Evolutionary conservation across 2,797 vertebrate species (phyloP).

Genomic region (Anas bernieri): DNA sequence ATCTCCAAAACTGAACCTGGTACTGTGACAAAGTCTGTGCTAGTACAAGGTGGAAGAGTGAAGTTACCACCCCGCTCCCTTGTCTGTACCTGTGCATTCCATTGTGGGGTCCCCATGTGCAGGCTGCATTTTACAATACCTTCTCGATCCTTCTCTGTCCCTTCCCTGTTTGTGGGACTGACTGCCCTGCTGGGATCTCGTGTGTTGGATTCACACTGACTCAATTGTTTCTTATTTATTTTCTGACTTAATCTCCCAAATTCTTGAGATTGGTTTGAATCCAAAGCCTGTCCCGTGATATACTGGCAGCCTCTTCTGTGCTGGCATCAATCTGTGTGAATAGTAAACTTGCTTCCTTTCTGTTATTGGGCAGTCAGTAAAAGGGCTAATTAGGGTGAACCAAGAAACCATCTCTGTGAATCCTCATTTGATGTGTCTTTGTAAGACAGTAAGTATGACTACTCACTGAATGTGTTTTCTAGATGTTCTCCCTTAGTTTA

Average conservation of each 20-base stretch:
- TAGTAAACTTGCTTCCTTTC: background rate
- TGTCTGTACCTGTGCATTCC: background rate
- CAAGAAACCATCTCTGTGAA: background rate
- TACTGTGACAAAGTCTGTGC: background rate
- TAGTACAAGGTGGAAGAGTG: background rate
- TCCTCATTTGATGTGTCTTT: background rate
- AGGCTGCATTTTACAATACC: background rate
- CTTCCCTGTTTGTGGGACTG: background rate
- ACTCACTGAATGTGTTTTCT: background rate
- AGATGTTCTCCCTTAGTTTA: background rate
- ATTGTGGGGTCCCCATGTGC: background rate
- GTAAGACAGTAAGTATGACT: background rate
- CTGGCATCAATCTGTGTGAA: background rate
- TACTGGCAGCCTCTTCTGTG: background rate
- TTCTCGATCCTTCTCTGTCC: background rate
- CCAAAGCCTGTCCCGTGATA: background rate
- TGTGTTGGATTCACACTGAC: background rate
- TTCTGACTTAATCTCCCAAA: background rate
- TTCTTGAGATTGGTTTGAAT: background rate
- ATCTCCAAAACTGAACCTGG: background rate
- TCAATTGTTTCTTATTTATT: background rate
- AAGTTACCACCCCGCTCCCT: background rate
- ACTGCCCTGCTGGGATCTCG: background rate
- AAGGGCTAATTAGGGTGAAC: background rate
- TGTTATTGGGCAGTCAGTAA: background rate